Conservation (phyloP, 1,140 invertebrate species). For the Drosophila micromelanica region DNA sequence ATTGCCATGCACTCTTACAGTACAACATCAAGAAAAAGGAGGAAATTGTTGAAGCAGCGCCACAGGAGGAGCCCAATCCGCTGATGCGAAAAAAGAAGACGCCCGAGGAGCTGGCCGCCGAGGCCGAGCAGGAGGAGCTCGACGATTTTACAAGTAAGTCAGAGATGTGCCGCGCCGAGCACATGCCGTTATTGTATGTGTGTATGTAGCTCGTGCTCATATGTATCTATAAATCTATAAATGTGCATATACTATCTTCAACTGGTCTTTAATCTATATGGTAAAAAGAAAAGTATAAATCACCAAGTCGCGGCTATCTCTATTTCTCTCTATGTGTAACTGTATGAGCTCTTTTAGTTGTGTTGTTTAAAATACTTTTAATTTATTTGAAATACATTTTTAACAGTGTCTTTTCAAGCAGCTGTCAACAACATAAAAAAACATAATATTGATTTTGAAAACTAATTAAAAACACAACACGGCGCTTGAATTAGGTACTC, state of each 20-base stretch:
- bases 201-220: slow-evolving; percentile 15
- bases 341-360: slow-evolving; percentile 34
- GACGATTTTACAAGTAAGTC: slow-evolving; percentile 98
- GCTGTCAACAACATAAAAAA: slow-evolving; percentile 26
- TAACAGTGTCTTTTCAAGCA: slow-evolving; percentile 17
- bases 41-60: slow-evolving; percentile 91
- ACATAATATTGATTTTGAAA: slow-evolving; percentile 28
- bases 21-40: slow-evolving; percentile 99
- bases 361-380: slow-evolving; percentile 12
- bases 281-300: slow-evolving; percentile 9
- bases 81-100: slow-evolving; percentile 99
- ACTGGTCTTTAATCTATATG: slow-evolving; percentile 15
- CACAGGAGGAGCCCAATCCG: slow-evolving; percentile 93
- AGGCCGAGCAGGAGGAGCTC: slow-evolving; percentile 96
- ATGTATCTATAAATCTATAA: slow-evolving; percentile 33
- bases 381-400: neutral
- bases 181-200: neutral
- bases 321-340: slow-evolving; percentile 40
- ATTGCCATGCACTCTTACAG: slow-evolving; percentile 85
- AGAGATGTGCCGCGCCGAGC: slow-evolving; percentile 13
- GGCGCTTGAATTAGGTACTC: slow-evolving; percentile 56
- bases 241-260: slow-evolving; percentile 20
- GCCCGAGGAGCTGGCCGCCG: slow-evolving; percentile 96
- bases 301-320: slow-evolving; percentile 18
- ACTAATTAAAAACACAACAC: slow-evolving; percentile 23